These are phyloP conservation scores for Avahi laniger DNA, from an alignment of 2,797 vertebrate species.

Conservation along the genomic window DNA sequence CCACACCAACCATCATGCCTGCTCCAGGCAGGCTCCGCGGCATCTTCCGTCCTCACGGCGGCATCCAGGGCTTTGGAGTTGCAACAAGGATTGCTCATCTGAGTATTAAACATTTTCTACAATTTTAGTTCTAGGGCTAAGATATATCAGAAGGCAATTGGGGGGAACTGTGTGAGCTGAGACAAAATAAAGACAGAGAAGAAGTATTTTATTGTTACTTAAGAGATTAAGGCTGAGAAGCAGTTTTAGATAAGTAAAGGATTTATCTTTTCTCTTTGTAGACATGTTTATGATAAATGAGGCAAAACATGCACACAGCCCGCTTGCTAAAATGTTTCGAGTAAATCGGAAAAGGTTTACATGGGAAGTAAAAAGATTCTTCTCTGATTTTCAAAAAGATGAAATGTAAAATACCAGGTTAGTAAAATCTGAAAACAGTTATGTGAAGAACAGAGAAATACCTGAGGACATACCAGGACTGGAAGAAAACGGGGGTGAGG, in stretches of 20 bases:
- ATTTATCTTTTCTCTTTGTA: background rate
- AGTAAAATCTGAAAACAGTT: background rate
- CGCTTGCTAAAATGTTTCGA: background rate
- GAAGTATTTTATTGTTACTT: background rate
- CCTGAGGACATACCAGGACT: background rate
- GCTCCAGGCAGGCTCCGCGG: background rate
- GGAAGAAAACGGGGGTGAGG: fast-evolving
- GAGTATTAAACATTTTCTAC: background rate
- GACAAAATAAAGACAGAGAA: background rate
- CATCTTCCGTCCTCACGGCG: fast-evolving
- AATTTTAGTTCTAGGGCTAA: background rate
- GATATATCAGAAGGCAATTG: background rate
- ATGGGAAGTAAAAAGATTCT: background rate
- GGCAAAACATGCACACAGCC: background rate
- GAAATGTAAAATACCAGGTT: background rate
- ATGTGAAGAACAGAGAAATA: background rate
- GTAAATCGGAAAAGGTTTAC: background rate
- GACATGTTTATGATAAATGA: background rate
- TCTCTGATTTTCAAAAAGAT: background rate
- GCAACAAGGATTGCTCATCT: no score
- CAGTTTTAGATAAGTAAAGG: background rate
- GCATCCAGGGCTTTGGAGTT: background rate
- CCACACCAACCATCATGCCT: fast-evolving
- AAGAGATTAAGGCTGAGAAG: background rate
- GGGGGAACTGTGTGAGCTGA: background rate